Evolutionary conservation across 2,113 vertebrate genomes (phyloP).

Genomic region (Halichoeres trimaculatus): DNA sequence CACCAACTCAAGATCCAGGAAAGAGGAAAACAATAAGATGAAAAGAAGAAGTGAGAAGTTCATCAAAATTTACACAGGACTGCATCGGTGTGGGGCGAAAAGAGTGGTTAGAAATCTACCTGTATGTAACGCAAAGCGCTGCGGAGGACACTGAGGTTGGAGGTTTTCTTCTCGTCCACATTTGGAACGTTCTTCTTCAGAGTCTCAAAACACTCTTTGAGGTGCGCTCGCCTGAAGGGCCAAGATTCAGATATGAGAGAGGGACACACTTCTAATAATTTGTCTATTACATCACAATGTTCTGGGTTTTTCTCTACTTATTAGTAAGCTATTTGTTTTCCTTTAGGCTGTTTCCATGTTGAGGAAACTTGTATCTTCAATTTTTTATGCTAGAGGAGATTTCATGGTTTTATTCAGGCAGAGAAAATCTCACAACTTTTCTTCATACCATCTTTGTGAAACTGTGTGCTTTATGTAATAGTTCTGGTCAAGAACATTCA

Average conservation of each 20-base stretch:
- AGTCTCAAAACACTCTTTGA: constrained; percentile 99
- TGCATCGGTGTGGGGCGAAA: not conserved
- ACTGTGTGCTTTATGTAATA: not conserved
- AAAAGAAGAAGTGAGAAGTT: not conserved
- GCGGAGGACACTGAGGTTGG: constrained; percentile 96
- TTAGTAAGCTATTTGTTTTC: not conserved
- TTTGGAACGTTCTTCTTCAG: constrained; percentile 98
- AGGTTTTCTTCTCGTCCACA: constrained; percentile 99
- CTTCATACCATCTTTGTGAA: not conserved
- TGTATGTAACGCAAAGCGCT: constrained; percentile 98
- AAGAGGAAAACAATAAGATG: constrained; percentile 3
- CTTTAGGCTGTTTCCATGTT: not conserved
- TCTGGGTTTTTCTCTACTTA: not conserved
- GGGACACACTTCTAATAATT: constrained; percentile 13
- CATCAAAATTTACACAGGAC: not conserved
- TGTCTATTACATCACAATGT: not conserved
- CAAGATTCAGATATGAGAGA: constrained; percentile 32
- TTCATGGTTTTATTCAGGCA: not conserved
- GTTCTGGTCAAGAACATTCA: not conserved
- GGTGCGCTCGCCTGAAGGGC: constrained; percentile 91
- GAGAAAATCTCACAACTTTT: constrained; percentile 7
- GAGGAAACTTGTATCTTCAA: not conserved
- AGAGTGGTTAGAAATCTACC: constrained; percentile 78
- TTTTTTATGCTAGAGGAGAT: not conserved
- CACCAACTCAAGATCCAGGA: not conserved